Evolutionary conservation across 1,140 invertebrate genomes (phyloP).

Genomic region (Drosophila nasuta): DNA sequence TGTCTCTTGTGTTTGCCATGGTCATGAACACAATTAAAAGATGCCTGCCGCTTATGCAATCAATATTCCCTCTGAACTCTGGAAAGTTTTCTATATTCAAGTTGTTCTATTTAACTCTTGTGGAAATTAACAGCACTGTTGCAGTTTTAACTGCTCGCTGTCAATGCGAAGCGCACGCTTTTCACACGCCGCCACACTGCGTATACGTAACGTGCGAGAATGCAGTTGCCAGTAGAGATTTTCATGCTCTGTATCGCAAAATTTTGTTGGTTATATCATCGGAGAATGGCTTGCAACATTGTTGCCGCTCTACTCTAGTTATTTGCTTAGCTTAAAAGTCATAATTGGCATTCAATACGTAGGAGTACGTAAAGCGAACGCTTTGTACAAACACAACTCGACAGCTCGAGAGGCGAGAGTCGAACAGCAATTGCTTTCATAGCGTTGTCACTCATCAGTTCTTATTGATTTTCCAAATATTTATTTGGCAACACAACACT

Average conservation of each 20-base stretch:
- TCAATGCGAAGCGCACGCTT: constrained; percentile 65
- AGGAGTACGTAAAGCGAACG: not conserved
- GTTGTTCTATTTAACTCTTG: not conserved
- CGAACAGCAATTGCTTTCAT: constrained; percentile 26
- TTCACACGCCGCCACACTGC: constrained; percentile 34
- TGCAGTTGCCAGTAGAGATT: constrained; percentile 26
- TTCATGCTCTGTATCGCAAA: not conserved
- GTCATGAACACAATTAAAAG: constrained; percentile 78
- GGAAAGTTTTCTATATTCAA: constrained; percentile 4
- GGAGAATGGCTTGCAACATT: constrained; percentile 18
- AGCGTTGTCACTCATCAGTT: not conserved
- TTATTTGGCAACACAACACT: constrained; percentile 34
- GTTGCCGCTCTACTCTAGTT: not conserved
- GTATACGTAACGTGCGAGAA: constrained; percentile 44
- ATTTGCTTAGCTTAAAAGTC: constrained; percentile 63
- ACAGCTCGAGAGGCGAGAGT: too few species aligned
- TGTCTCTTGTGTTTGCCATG: constrained; percentile 56
- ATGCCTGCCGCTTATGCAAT: constrained; percentile 40
- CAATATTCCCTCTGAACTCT: constrained; percentile 3
- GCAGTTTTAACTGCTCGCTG: constrained; percentile 60
- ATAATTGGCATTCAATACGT: constrained; percentile 46
- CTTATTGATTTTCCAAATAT: constrained; percentile 71
- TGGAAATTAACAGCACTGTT: constrained; percentile 59
- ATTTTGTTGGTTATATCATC: constrained; percentile 48
- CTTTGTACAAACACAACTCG: not conserved